Evolutionary conservation across 2,888 invertebrate species (phyloP), one percentile per base, ranked within the genome.

Genomic region (Drosophila recens): DNA sequence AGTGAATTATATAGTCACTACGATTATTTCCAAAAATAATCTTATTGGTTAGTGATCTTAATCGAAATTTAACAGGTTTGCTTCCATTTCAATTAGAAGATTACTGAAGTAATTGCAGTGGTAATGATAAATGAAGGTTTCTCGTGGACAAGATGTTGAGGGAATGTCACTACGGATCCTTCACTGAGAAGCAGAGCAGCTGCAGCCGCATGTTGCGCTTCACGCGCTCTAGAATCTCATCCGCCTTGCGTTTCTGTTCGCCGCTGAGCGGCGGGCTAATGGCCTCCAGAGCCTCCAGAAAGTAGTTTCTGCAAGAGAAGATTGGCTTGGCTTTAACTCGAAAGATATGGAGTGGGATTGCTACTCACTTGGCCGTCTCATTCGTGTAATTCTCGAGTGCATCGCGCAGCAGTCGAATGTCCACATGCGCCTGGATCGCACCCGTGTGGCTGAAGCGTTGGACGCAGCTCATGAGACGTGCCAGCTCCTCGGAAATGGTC

Each of bases 401-500:
- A 80, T 95, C 95, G 76, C 95, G 94, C 34, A 97, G 92, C 13
- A 96, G 94, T 45, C 93, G 93, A 67, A 97, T 94, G 89, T 97
- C 98, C 8, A 97, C 95, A 40, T 95, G 94, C 23, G 97, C 97
- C 93, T 97, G 97, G 90, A 96, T 94, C 56, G 95, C 95, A 48
- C 96, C 96, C 64, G 95, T 94, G 78, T 94, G 94, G 90, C 95
- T 95, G 86, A 96, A 96, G 72, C 94, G 94, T 69, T 94, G 94
- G 11, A 96, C 96, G 91, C 97, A 97, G 40, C 96, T 95, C 93
- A 97, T 96, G 11, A 99, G 94, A 11, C 98, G 94, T 45, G 97
- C 96, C 72, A 98, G 93, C 93, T 99, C 98, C 93, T 98, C 98
- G 75, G 97, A 96, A 66, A 98, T 97, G 0, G 97, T 97, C 94